phyloP scores from a whole-genome alignment of 2,888 invertebrate genomes.

The Tipula vernalis region DNA sequence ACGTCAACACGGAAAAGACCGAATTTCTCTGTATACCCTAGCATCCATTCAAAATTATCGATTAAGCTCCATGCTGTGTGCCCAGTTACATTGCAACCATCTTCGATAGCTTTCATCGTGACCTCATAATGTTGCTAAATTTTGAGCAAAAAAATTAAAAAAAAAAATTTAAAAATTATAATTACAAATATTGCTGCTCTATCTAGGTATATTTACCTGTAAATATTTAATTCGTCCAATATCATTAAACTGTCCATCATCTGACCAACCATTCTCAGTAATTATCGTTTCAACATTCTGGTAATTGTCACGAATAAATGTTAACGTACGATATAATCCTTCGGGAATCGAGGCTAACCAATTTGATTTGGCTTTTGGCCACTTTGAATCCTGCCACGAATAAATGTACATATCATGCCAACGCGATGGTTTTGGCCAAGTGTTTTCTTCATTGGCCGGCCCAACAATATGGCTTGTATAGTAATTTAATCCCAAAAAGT shows the following conservation, averaged over 20 bases:
- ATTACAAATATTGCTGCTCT: no score
- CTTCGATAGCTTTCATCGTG: constrained; percentile 17
- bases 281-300: neutral
- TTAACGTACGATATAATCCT: neutral
- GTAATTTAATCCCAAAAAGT: constrained; percentile 28
- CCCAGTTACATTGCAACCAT: constrained; percentile 36
- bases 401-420: neutral
- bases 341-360: neutral
- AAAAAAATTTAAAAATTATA: no score
- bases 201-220: no score
- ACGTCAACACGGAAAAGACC: neutral
- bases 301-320: neutral
- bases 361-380: neutral
- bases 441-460: neutral
- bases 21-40: constrained; percentile 35
- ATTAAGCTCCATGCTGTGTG: constrained; percentile 50
- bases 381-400: neutral
- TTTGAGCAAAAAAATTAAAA: neutral
- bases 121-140: constrained; percentile 29
- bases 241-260: constrained; percentile 22
- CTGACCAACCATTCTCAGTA: constrained; percentile 4
- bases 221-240: constrained; percentile 23
- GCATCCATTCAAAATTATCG: constrained; percentile 52
- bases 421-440: neutral
- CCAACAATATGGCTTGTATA: constrained; percentile 22